A percentile compares a stretch with the other conserved stretches of the same genome.
phyloP scores from a whole-genome alignment of 2,113 vertebrate species.

The Pavo muticus region DNA sequence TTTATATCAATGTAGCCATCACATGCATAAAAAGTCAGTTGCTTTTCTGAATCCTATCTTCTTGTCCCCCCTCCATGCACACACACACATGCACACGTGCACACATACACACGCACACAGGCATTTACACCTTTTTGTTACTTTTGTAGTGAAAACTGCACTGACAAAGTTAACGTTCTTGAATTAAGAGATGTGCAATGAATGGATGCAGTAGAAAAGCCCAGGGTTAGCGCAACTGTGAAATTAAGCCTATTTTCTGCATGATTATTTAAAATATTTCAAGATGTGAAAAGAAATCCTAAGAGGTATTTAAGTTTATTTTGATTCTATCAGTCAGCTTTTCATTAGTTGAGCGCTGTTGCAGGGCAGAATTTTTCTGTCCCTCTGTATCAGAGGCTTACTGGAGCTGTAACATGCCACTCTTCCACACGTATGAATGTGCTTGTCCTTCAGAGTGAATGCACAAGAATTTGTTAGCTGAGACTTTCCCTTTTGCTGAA shows the following conservation, averaged over 20 bases:
- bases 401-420: constrained; percentile 25
- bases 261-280: neutral
- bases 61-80: neutral
- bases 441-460: constrained; percentile 76
- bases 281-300: neutral
- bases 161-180: neutral
- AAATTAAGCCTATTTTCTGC: constrained; percentile 14
- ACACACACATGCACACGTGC: neutral
- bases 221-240: neutral
- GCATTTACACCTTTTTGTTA: neutral
- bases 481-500: constrained; percentile 46
- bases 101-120: rapidly evolving
- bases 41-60: neutral
- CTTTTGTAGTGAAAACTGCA: constrained; percentile 14
- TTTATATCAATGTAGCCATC: neutral
- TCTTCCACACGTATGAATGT: constrained; percentile 64
- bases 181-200: neutral
- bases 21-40: neutral
- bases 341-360: constrained; percentile 1
- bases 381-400: constrained; percentile 32
- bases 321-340: neutral
- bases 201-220: neutral
- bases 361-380: constrained; percentile 47
- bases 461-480: constrained; percentile 44
- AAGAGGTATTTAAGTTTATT: constrained; percentile 12